Conservation (phyloP, 2,797 vertebrate species). For the Holocentrus rufus region DNA sequence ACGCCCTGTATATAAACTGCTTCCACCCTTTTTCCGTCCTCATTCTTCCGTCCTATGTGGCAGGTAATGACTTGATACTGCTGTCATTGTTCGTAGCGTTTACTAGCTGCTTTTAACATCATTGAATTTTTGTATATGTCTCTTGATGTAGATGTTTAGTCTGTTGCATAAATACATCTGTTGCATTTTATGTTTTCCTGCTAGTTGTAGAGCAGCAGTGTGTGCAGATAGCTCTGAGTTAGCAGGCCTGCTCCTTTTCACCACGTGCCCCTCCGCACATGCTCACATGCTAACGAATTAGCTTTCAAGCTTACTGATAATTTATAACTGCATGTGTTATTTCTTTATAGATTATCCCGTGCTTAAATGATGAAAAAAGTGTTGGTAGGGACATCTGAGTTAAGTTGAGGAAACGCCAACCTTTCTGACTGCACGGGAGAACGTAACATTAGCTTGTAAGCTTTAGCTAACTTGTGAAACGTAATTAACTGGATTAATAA, state of each 20-base stretch:
- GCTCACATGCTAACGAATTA: not conserved
- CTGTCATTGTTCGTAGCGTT: not conserved
- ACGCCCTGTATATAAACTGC: conserved; percentile 33
- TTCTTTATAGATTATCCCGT: no score
- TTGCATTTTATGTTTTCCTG: not conserved
- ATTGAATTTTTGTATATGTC: no score
- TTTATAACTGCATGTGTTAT: no score
- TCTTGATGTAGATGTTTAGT: not conserved
- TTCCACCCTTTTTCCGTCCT: accelerated
- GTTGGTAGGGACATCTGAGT: conserved; percentile 89
- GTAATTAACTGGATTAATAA: no score
- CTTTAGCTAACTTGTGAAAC: no score
- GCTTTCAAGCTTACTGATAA: not conserved
- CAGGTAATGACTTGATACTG: not conserved
- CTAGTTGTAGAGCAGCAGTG: not conserved
- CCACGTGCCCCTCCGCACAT: conserved; percentile 56
- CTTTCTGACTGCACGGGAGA: conserved; percentile 72
- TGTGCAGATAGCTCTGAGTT: no score
- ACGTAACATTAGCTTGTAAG: no score
- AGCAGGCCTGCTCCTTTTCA: conserved; percentile 4
- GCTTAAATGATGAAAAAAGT: conserved; percentile 76
- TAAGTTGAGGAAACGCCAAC: conserved; percentile 81
- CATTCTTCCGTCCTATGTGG: accelerated
- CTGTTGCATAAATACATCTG: not conserved
- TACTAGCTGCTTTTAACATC: no score